phyloP scores from a whole-genome alignment of 2,113 vertebrate species.

The Anhinga rufa region DNA sequence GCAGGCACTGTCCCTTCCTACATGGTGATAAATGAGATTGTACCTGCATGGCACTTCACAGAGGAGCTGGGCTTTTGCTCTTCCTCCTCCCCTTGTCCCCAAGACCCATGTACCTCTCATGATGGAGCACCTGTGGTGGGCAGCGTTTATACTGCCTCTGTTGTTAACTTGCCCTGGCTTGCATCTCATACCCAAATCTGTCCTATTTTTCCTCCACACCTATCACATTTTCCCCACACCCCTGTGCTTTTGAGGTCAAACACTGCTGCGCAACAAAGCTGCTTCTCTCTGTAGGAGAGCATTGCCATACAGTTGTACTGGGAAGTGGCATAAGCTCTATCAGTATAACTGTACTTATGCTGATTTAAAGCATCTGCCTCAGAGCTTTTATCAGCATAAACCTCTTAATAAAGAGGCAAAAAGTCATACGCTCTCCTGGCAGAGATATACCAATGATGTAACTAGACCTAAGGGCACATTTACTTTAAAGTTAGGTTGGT shows the following conservation, averaged over 20 bases:
- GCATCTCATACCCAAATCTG: background rate
- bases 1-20: accelerated
- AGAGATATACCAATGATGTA: background rate
- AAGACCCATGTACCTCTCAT: background rate
- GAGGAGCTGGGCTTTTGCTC: background rate
- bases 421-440: background rate
- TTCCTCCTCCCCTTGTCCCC: background rate
- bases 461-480: background rate
- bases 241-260: background rate
- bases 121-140: background rate
- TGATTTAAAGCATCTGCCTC: background rate
- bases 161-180: background rate
- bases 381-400: constrained; percentile 1
- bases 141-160: background rate
- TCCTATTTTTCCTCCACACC: background rate
- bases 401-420: background rate
- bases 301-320: background rate
- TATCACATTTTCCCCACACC: background rate
- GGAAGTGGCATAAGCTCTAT: background rate
- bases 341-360: background rate
- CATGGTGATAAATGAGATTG: background rate
- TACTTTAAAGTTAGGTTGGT: background rate
- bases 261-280: accelerated
- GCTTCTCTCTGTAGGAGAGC: background rate
- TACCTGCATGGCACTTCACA: background rate